Percentiles rank a stretch among this genome's conserved stretches.
These are phyloP conservation scores for Melanogrammus aeglefinus DNA, from an alignment of 2,797 vertebrate species.

Conservation along the genomic window DNA sequence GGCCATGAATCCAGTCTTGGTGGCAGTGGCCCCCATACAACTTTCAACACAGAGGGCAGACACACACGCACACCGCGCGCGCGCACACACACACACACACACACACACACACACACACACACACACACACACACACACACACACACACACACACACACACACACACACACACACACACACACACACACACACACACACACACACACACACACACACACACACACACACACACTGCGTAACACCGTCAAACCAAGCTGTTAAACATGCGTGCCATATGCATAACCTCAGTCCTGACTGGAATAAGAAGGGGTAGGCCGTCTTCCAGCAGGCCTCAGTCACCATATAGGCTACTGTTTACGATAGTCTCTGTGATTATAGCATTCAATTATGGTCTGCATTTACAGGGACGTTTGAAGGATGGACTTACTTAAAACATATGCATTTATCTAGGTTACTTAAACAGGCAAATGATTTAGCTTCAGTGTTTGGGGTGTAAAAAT, in stretches of 20 bases:
- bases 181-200: constrained; percentile 41
- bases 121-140: constrained; percentile 30
- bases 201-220: constrained; percentile 34
- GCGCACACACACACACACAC: constrained; percentile 54
- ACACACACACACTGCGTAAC: constrained; percentile 54
- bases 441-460: neutral
- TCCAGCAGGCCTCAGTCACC: no score
- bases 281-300: neutral
- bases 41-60: constrained; percentile 54
- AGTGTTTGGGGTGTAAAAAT: neutral
- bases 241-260: neutral
- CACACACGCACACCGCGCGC: constrained; percentile 58
- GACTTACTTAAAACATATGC: neutral
- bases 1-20: constrained; percentile 56
- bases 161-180: constrained; percentile 49
- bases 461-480: neutral
- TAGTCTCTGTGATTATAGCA: neutral
- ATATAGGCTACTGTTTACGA: no score
- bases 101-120: constrained; percentile 63
- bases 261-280: neutral
- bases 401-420: neutral
- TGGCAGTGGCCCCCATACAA: constrained; percentile 40
- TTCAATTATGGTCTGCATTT: neutral
- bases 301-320: neutral
- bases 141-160: no score